phyloP scores from a whole-genome alignment of 2,113 vertebrate species.

The Erythrolamprus reginae region DNA sequence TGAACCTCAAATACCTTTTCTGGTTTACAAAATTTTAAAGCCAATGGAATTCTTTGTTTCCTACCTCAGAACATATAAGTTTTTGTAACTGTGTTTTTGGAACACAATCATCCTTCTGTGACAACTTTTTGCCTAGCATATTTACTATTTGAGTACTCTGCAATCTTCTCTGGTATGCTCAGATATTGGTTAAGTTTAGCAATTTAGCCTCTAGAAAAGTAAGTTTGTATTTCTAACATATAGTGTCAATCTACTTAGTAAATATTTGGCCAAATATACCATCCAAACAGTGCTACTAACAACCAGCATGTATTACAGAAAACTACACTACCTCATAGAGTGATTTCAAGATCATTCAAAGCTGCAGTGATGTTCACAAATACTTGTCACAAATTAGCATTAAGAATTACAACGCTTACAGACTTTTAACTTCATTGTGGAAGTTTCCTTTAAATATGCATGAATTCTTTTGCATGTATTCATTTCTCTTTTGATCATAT shows the following conservation, averaged over 20 bases:
- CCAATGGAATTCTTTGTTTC: constrained; percentile 70
- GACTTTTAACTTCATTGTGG: constrained; percentile 45
- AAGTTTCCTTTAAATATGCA: constrained; percentile 23
- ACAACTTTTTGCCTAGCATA: constrained; percentile 54
- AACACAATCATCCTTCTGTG: constrained; percentile 54
- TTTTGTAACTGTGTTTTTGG: constrained; percentile 47
- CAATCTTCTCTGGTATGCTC: constrained; percentile 31
- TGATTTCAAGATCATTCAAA: constrained; percentile 63
- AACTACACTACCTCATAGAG: constrained; percentile 76
- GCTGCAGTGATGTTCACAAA: constrained; percentile 46
- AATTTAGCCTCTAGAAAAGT: constrained; percentile 29
- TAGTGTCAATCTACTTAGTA: constrained; percentile 23
- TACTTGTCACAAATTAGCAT: constrained; percentile 54
- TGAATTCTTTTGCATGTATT: constrained; percentile 24
- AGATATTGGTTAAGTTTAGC: constrained; percentile 41
- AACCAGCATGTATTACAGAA: constrained; percentile 64
- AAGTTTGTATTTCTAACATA: constrained; percentile 60
- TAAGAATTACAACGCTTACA: constrained; percentile 50
- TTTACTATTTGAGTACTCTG: constrained; percentile 38
- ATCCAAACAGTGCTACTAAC: constrained; percentile 55
- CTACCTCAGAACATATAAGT: constrained; percentile 71
- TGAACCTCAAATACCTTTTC: constrained; percentile 57
- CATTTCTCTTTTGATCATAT: constrained; percentile 28
- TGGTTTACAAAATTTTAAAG: constrained; percentile 69
- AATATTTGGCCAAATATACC: constrained; percentile 54